Percentiles rank a stretch among this genome's conserved stretches.
These are phyloP conservation scores for Huso huso DNA, from an alignment of 2,797 vertebrate genomes.

Conservation along the genomic window DNA sequence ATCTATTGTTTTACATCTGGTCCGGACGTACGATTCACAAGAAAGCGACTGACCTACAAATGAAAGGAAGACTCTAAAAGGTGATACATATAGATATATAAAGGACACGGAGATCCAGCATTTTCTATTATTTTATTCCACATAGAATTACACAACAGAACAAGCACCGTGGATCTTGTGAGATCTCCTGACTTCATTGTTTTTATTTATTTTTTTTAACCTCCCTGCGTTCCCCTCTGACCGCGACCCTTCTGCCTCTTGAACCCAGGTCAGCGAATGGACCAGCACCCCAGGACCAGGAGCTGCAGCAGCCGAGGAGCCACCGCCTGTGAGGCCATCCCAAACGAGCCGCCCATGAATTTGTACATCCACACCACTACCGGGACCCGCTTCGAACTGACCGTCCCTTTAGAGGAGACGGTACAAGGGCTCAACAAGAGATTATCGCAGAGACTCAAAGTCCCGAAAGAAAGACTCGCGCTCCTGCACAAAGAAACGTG, in stretches of 20 bases:
- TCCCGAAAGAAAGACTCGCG: slow-evolving; percentile 88
- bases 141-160: too few species aligned
- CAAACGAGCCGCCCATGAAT: slow-evolving; percentile 79
- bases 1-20: slow-evolving; percentile 27
- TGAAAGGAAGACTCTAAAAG: not conserved
- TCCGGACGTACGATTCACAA: slow-evolving; percentile 24
- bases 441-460: slow-evolving; percentile 86
- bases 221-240: slow-evolving; percentile 33
- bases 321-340: slow-evolving; percentile 78
- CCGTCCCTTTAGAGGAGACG: slow-evolving; percentile 84
- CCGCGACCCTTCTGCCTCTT: slow-evolving; percentile 23
- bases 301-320: slow-evolving; percentile 85
- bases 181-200: not conserved
- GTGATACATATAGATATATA: not conserved
- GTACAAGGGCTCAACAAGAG: slow-evolving; percentile 88
- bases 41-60: not conserved
- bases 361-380: slow-evolving; percentile 88
- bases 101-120: too few species aligned
- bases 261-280: slow-evolving; percentile 84
- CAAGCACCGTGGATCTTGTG: not conserved
- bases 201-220: not conserved
- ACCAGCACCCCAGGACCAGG: slow-evolving; percentile 86
- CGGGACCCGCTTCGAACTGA: slow-evolving; percentile 89
- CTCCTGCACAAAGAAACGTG: slow-evolving; percentile 94
- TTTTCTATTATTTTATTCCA: too few species aligned